Evolutionary conservation across 2,113 vertebrate species (phyloP), one percentile per base, ranked within the genome.

Genomic region (Euleptes europaea): DNA sequence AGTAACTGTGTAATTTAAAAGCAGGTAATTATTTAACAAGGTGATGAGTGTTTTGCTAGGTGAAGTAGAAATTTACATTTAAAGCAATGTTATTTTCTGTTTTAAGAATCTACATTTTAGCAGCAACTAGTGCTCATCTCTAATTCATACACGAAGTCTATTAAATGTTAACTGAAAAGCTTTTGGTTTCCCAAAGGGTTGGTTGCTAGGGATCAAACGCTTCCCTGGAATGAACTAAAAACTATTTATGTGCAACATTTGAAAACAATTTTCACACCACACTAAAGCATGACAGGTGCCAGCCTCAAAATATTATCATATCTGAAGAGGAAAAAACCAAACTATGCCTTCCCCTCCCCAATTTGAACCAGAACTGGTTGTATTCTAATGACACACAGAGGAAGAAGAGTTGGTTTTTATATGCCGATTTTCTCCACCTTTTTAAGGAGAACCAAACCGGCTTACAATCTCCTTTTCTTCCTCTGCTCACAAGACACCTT

Each of bases 91-190:
- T 14, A 2, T 26, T 88, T 65, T 49, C 76, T 60, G 80, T 84
- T 63, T 35, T 87, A 28, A 14, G 80, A 12, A 54, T 38, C 73
- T 54, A 38, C 11, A 57, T 60, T 84, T 80, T 65, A 74, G 65
- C 19, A 38, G 33, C 21, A 86, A 40, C 23, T 35, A 66, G 23
- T 78, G 28, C 51, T 78, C 23, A 80, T 79, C 14, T 87, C 42
- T 87, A 79, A 87, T 87, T 74, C 69, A 77, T 70, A 42, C 1
- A 69, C 54, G 60, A 57, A 76, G 63, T 69, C 49, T 69, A 76
- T 67, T 67, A 86, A 75, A 54, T 57, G 17, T 76, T 69, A 42
- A 33, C 63, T 44, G 47, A 76, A 86, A 86, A 69, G 72, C 63
- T 80, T 81, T 82, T 67, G 23, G 44, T 66, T 40, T 66, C 77